A percentile compares a stretch with the other conserved stretches of the same genome.
Evolutionary conservation across 2,888 invertebrate species (phyloP).

Genomic region (Linnaemya vulpina): DNA sequence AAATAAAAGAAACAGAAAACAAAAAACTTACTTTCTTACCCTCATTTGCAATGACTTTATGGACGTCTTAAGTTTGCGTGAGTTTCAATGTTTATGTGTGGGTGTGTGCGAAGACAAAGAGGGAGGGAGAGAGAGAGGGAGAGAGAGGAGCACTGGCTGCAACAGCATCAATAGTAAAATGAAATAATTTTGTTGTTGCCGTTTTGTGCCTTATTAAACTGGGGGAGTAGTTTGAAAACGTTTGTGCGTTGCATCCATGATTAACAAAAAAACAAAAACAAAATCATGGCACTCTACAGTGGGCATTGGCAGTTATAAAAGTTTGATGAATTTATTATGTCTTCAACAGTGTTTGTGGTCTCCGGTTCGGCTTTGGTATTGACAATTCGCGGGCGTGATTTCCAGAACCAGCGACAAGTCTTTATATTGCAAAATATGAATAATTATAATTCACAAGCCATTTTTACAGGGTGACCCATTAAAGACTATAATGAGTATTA

Average conservation of each 20-base stretch:
- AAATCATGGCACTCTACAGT: neutral
- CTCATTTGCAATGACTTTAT: constrained; percentile 59
- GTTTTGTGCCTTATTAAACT: constrained; percentile 49
- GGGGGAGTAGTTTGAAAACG: constrained; percentile 51
- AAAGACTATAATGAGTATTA: too few relatives aligned
- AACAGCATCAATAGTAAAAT: constrained; percentile 37
- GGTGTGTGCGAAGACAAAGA: too few relatives aligned
- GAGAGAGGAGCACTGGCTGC: constrained; percentile 9
- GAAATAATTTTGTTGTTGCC: constrained; percentile 27
- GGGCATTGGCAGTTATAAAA: neutral
- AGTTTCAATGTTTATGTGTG: too few relatives aligned
- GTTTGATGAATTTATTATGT: too few relatives aligned
- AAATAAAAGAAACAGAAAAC: constrained; percentile 18
- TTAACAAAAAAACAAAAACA: constrained; percentile 8
- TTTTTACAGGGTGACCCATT: too few relatives aligned
- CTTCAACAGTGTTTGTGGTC: too few relatives aligned
- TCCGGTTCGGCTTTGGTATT: too few relatives aligned
- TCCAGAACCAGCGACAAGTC: too few relatives aligned
- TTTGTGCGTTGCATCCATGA: constrained; percentile 63
- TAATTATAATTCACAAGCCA: too few relatives aligned
- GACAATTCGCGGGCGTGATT: too few relatives aligned
- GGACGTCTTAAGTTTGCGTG: constrained; percentile 54
- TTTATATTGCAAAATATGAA: too few relatives aligned
- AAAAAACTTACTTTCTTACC: constrained; percentile 37
- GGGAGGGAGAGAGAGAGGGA: too few relatives aligned